Evolutionary conservation across 2,113 vertebrate species (phyloP).

Genomic region (Recurvirostra avosetta): DNA sequence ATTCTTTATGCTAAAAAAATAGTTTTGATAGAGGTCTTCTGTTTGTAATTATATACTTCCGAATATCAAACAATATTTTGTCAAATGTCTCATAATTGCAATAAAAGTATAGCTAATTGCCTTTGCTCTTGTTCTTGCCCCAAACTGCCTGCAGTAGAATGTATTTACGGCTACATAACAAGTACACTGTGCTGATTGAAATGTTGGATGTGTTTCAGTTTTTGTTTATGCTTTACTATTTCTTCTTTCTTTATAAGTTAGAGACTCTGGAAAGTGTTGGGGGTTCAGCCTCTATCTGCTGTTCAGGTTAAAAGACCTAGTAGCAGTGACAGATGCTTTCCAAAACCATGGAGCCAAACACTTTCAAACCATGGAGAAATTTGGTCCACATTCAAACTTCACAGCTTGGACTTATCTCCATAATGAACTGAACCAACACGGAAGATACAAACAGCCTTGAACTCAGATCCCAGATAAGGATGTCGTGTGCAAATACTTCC

Average conservation of each 20-base stretch:
- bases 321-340: neutral
- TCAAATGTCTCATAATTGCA: neutral
- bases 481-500: neutral
- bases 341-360: neutral
- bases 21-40: neutral
- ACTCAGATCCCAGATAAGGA: slow-evolving; percentile 22
- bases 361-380: neutral
- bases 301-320: neutral
- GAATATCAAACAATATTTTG: neutral
- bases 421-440: slow-evolving; percentile 12
- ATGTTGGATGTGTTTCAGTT: neutral
- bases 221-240: neutral
- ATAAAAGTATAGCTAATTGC: neutral
- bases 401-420: slow-evolving; percentile 17
- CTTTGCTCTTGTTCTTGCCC: neutral
- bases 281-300: neutral
- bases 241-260: neutral
- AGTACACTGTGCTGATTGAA: neutral
- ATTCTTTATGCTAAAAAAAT: neutral
- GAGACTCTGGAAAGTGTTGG: neutral
- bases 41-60: neutral
- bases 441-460: slow-evolving; percentile 3
- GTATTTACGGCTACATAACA: neutral
- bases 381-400: slow-evolving; percentile 25
- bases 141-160: neutral